phyloP scores from a whole-genome alignment of 2,888 invertebrate species.

The Xestia sexstrigata region DNA sequence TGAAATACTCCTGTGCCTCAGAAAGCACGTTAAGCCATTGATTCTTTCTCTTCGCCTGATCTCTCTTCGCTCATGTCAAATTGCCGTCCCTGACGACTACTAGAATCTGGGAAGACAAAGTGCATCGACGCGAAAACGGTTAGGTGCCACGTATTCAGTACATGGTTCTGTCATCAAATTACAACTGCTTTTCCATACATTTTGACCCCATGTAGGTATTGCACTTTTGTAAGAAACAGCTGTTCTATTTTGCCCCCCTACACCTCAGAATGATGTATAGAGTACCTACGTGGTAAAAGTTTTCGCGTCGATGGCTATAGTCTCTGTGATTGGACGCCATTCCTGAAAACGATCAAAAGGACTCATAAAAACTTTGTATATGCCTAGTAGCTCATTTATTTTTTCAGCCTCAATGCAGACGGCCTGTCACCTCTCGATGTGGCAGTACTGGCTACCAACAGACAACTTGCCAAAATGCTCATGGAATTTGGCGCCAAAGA shows the following conservation, averaged over 20 bases:
- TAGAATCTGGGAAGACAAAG: background rate
- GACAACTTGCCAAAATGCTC: slow-evolving; percentile 97
- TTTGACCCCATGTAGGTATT: too few species aligned
- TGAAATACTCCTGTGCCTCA: background rate
- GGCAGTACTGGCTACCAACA: slow-evolving; percentile 97
- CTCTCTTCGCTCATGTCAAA: background rate
- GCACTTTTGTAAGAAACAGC: too few species aligned
- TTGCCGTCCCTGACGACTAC: background rate
- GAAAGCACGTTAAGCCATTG: background rate
- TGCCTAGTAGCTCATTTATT: slow-evolving; percentile 40
- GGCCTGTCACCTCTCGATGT: slow-evolving; percentile 97
- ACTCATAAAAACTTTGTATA: background rate
- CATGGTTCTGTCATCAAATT: too few species aligned
- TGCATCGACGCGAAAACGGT: too few species aligned
- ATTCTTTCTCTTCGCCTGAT: background rate
- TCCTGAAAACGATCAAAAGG: background rate
- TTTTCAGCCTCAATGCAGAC: slow-evolving; percentile 95
- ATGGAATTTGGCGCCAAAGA: slow-evolving; percentile 96
- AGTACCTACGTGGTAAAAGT: too few species aligned
- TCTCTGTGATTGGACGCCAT: background rate
- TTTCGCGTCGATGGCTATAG: too few species aligned
- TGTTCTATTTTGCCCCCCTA: too few species aligned
- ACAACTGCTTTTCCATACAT: too few species aligned
- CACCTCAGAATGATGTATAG: too few species aligned
- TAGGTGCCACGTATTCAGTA: too few species aligned